Evolutionary conservation across 2,113 vertebrate genomes (phyloP).

Genomic region (Hoplias malabaricus): DNA sequence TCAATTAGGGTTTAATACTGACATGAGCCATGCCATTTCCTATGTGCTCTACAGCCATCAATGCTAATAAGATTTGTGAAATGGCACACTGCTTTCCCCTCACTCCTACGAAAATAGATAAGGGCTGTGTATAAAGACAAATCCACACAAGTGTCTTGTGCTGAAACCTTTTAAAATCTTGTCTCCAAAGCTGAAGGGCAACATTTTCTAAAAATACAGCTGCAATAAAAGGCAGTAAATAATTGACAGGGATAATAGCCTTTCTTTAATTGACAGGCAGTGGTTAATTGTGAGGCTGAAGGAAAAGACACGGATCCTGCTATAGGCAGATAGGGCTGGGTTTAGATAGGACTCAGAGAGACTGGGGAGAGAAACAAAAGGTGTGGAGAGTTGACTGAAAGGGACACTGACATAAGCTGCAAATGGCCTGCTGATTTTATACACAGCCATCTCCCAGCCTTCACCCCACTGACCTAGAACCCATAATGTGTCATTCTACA

Average conservation of each 20-base stretch:
- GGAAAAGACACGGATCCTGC: not conserved
- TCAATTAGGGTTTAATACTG: not conserved
- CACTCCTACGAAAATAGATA: not conserved
- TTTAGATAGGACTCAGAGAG: not conserved
- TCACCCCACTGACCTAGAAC: not conserved
- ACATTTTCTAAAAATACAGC: not conserved
- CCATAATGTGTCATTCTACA: not conserved
- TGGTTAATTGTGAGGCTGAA: not conserved
- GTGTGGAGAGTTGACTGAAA: not conserved
- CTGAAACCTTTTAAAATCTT: not conserved
- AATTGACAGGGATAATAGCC: not conserved
- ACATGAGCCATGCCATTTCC: not conserved
- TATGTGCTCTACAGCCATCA: not conserved
- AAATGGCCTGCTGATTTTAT: constrained; percentile 24
- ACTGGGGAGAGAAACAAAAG: not conserved
- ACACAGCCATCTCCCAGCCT: not conserved
- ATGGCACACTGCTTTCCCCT: not conserved
- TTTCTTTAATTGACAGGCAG: not conserved
- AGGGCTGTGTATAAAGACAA: not conserved
- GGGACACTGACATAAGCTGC: not conserved
- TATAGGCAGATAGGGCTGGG: not conserved
- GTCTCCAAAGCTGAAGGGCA: not conserved
- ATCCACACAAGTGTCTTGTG: not conserved
- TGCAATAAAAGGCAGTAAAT: not conserved
- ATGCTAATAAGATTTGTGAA: constrained; percentile 19